A percentile compares a stretch with the other conserved stretches of the same genome.
Evolutionary conservation across 2,888 invertebrate genomes (phyloP).

Genomic region (Mesochorus sp.): DNA sequence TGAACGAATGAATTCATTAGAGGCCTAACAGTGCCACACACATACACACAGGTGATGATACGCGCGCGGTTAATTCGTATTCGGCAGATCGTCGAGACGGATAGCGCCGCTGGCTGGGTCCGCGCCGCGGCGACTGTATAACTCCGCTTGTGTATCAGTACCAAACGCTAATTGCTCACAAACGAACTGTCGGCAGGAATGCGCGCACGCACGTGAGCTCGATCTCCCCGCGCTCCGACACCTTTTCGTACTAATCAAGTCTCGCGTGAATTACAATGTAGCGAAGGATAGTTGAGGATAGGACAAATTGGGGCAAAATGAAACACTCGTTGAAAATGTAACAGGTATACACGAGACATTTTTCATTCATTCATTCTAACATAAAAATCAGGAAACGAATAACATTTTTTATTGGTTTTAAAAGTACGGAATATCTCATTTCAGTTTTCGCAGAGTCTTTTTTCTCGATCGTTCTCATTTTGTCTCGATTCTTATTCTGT

Average conservation of each 20-base stretch:
- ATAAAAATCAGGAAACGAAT: too few relatives aligned
- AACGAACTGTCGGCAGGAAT: conserved; percentile 80
- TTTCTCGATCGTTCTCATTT: neutral
- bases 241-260: conserved; percentile 33
- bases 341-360: too few relatives aligned
- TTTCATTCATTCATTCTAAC: too few relatives aligned
- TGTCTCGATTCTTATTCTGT: too few relatives aligned
- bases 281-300: neutral
- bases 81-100: conserved; percentile 62
- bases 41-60: conserved; percentile 20
- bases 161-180: conserved; percentile 79
- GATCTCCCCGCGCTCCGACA: conserved; percentile 50
- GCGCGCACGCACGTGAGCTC: conserved; percentile 66
- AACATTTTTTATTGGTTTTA: too few relatives aligned
- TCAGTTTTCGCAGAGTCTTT: too few relatives aligned
- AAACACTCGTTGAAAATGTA: neutral
- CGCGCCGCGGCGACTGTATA: conserved; percentile 52
- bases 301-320: neutral
- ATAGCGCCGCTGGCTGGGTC: conserved; percentile 71
- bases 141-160: conserved; percentile 65
- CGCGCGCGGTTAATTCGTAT: conserved; percentile 62
- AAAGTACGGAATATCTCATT: too few relatives aligned
- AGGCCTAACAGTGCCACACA: conserved; percentile 39
- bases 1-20: conserved; percentile 47
- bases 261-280: conserved; percentile 17